These are phyloP conservation scores for Macroramphosus scolopax DNA, from an alignment of 2,797 vertebrate genomes.

Conservation along the genomic window DNA sequence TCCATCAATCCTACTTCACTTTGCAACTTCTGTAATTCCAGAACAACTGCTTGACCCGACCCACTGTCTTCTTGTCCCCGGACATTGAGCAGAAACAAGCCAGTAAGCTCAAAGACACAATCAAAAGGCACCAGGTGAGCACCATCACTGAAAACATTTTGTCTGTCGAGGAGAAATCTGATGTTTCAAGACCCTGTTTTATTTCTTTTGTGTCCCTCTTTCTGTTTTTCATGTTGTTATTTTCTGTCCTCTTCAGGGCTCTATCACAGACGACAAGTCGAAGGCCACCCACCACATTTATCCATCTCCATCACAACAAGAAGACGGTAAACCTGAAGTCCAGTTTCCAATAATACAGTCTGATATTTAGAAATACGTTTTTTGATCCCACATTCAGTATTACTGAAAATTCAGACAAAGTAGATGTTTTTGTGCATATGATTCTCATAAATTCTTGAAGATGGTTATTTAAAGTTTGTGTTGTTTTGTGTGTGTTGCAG, in stretches of 20 bases:
- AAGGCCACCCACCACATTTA: slow-evolving; percentile 95
- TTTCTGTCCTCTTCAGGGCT: slow-evolving; percentile 76
- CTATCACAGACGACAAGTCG: slow-evolving; percentile 93
- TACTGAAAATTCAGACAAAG: not conserved
- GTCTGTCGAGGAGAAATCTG: not conserved
- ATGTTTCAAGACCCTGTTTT: not conserved
- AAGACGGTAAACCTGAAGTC: slow-evolving; percentile 82
- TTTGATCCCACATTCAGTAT: not conserved
- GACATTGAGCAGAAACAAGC: slow-evolving; percentile 93
- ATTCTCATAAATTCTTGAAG: not conserved
- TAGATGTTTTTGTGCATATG: not conserved
- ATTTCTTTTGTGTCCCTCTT: not conserved
- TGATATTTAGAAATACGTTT: no score
- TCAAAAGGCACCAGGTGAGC: slow-evolving; percentile 95
- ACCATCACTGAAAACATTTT: not conserved
- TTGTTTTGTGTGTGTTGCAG: slow-evolving; percentile 72
- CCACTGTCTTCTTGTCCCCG: slow-evolving; percentile 90
- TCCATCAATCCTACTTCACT: no score
- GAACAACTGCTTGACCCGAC: slow-evolving; percentile 95
- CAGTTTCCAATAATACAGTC: not conserved
- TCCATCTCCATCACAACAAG: slow-evolving; percentile 83
- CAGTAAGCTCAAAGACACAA: slow-evolving; percentile 94
- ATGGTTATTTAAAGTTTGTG: not conserved
- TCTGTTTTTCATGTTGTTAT: not conserved
- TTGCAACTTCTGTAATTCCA: slow-evolving; percentile 46